Evolutionary conservation across 2,888 invertebrate genomes (phyloP).

Genomic region (Adelognathus sp.): DNA sequence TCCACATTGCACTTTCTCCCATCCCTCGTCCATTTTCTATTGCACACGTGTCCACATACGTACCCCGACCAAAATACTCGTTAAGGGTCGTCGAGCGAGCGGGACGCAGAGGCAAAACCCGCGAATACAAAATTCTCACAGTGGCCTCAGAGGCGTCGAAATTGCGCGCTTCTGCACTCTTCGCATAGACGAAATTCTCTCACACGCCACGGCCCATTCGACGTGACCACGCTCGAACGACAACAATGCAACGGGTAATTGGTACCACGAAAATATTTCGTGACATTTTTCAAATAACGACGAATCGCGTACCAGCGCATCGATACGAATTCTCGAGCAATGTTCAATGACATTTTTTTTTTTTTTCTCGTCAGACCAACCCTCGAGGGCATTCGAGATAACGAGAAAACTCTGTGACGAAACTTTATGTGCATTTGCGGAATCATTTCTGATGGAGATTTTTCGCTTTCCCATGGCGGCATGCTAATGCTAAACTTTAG

Average conservation of each 20-base stretch:
- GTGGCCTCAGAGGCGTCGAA: not conserved
- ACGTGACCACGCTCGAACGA: conserved; percentile 13
- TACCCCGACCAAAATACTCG: conserved; percentile 31
- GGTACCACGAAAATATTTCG: conserved; percentile 7
- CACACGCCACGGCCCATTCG: not conserved
- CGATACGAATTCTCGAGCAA: not conserved
- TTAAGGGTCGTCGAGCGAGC: conserved; percentile 22
- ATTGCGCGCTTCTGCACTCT: not conserved
- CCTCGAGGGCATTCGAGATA: not conserved
- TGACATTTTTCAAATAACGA: not conserved
- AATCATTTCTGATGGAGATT: not conserved
- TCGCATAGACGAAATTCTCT: conserved; percentile 4
- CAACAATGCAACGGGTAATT: conserved; percentile 45
- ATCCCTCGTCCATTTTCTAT: not conserved
- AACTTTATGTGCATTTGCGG: not conserved
- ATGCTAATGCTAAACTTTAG: too few relatives aligned
- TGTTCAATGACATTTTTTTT: too few relatives aligned
- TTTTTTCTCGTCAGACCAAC: too few relatives aligned
- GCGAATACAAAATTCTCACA: not conserved
- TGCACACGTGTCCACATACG: not conserved
- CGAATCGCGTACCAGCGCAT: not conserved
- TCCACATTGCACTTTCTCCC: not conserved
- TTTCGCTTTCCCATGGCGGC: not conserved
- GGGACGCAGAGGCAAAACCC: not conserved
- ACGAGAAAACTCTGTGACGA: not conserved